Conservation (phyloP, 1,140 invertebrate genomes). For the Berghia stephanieae region DNA sequence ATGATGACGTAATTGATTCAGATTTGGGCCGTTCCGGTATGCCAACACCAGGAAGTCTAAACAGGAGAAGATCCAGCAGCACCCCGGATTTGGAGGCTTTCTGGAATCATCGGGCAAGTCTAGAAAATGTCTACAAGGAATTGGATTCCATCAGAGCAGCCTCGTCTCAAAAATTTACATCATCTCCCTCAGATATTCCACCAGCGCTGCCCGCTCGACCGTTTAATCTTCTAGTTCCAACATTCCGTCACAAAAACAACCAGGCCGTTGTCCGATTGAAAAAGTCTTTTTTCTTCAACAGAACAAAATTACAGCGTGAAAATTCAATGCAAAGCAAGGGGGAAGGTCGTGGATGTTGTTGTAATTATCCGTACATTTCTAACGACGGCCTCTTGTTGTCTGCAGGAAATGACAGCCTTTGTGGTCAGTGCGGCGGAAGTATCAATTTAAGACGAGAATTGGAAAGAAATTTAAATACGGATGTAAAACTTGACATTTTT, state of each 20-base stretch:
- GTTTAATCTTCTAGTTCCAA: not conserved
- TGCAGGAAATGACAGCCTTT: too few species aligned
- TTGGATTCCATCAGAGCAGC: not conserved
- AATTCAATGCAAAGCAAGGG: not conserved
- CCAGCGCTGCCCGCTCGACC: slow-evolving; percentile 20
- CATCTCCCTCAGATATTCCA: not conserved
- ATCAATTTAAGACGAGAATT: too few species aligned
- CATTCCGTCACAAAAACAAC: not conserved
- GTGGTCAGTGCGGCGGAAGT: too few species aligned
- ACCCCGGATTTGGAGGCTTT: slow-evolving; percentile 10
- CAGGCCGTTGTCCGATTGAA: not conserved
- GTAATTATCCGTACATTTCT: too few species aligned
- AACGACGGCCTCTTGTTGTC: not conserved
- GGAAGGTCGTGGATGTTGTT: not conserved
- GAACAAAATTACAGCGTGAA: not conserved
- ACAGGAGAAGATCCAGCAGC: slow-evolving; percentile 14
- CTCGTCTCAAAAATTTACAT: not conserved
- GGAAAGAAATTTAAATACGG: not conserved
- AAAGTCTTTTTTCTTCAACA: not conserved
- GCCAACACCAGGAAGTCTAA: not conserved
- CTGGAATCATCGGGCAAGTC: not conserved
- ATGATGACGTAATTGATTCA: not conserved
- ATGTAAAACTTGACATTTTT: not conserved
- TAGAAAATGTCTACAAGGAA: slow-evolving; percentile 24
- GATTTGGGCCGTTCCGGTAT: not conserved